phyloP scores from a whole-genome alignment of 2,797 vertebrate genomes.

The Pristis pectinata region DNA sequence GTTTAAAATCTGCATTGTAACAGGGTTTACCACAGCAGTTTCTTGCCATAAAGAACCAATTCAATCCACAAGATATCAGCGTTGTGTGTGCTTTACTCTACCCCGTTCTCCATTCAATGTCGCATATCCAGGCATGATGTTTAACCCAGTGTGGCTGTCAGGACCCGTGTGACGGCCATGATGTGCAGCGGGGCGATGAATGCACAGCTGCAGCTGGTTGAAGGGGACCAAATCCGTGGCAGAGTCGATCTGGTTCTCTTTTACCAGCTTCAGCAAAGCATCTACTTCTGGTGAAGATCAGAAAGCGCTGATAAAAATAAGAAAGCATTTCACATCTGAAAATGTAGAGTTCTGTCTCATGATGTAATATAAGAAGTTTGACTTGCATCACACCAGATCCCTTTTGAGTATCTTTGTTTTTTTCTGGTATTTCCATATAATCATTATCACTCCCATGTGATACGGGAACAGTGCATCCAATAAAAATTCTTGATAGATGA shows the following conservation, averaged over 20 bases:
- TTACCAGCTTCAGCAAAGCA: conserved; percentile 56
- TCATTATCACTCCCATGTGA: neutral
- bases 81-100: neutral
- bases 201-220: conserved; percentile 59
- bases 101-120: neutral
- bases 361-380: too few species aligned
- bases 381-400: neutral
- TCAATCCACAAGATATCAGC: neutral
- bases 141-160: neutral
- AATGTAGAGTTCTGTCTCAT: neutral
- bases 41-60: neutral
- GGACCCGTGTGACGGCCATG: too few species aligned
- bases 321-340: neutral
- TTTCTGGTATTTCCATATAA: too few species aligned
- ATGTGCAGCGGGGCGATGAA: neutral
- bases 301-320: neutral
- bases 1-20: neutral
- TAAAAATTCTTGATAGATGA: neutral
- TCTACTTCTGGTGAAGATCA: neutral
- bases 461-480: neutral
- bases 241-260: conserved; percentile 64
- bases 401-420: neutral
- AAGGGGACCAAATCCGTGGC: conserved; percentile 63
- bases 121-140: neutral
- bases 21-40: neutral